phyloP scores from a whole-genome alignment of 2,797 vertebrate genomes.

The Ctenosaura bakeri region DNA sequence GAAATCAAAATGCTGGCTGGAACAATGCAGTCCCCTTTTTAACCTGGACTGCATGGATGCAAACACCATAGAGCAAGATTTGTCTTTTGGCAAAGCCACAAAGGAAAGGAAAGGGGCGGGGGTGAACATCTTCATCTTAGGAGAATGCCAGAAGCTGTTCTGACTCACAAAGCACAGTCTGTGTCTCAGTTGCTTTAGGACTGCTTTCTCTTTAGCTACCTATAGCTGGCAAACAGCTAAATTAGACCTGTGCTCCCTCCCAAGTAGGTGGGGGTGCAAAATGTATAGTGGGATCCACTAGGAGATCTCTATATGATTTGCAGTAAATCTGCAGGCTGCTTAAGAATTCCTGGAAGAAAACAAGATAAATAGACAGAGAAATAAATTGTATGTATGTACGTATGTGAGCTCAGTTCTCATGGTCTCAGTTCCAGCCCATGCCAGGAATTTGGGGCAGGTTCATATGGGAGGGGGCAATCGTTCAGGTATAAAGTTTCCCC shows the following conservation, averaged over 20 bases:
- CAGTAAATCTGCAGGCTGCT: neutral
- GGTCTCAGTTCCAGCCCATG: neutral
- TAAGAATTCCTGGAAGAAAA: neutral
- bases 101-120: neutral
- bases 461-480: no score
- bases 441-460: neutral
- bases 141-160: neutral
- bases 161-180: neutral
- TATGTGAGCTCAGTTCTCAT: neutral
- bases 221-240: neutral
- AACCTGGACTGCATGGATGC: neutral
- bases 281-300: neutral
- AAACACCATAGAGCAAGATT: neutral
- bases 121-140: conserved; percentile 26
- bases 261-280: neutral
- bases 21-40: conserved; percentile 60
- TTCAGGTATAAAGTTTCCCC: no score
- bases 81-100: conserved; percentile 30
- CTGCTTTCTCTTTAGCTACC: neutral
- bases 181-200: neutral
- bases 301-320: neutral
- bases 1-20: conserved; percentile 50
- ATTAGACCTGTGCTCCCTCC: neutral
- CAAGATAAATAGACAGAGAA: neutral
- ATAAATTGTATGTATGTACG: neutral